A percentile compares a stretch with the other conserved stretches of the same genome.
Conservation (phyloP, 2,797 vertebrate species). For the Halcyon leucocephala region DNA sequence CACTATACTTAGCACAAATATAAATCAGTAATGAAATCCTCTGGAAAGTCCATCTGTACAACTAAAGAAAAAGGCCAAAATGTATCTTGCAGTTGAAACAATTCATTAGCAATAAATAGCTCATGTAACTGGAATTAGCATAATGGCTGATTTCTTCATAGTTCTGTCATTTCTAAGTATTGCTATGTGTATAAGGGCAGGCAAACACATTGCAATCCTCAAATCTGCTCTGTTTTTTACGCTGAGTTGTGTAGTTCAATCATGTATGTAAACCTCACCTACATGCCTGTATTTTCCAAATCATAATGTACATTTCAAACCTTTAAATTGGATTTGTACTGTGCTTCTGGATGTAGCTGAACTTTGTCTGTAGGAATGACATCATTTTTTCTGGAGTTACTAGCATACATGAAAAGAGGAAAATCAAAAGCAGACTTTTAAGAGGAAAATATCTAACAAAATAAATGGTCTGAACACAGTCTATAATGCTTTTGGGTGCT, state of each 20-base stretch:
- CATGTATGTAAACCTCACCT: not conserved
- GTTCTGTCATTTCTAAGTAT: not conserved
- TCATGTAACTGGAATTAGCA: not conserved
- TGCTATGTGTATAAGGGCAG: not conserved
- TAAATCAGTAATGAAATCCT: not conserved
- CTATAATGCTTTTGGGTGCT: constrained; percentile 23
- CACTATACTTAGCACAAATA: not conserved
- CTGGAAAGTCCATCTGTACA: not conserved
- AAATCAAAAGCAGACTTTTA: constrained; percentile 39
- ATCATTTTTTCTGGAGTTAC: constrained; percentile 35
- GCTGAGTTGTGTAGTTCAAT: not conserved
- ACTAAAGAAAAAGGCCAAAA: not conserved
- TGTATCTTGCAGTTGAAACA: not conserved
- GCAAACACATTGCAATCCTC: not conserved
- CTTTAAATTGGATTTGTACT: not conserved
- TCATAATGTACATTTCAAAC: not conserved
- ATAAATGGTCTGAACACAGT: constrained; percentile 10
- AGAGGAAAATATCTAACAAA: constrained; percentile 50
- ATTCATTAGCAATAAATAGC: not conserved
- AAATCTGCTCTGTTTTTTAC: not conserved
- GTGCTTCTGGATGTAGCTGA: not conserved
- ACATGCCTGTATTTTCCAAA: not conserved
- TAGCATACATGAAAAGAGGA: not conserved
- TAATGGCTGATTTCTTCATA: not conserved
- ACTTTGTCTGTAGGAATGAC: constrained; percentile 6